Evolutionary conservation across 2,113 vertebrate genomes (phyloP), one percentile per base, ranked within the genome.

Genomic region (Misgurnus mizolepis): DNA sequence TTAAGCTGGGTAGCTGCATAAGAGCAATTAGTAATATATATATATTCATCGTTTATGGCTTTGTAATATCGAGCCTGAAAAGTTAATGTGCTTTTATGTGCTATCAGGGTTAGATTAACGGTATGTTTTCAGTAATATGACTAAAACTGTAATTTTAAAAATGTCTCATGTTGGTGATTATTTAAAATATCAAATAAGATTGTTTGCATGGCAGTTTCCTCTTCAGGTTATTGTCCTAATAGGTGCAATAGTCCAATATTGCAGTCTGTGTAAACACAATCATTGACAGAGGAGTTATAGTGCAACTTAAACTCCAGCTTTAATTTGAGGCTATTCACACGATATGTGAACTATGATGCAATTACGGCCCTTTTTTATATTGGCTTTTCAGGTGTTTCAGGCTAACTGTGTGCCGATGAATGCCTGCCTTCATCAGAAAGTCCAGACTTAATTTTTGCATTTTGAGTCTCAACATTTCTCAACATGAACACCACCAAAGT

Each of bases 321-420:
- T 64, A 64, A 75, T 75, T 75, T 64, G 43, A 75, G 73, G 58
- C 55, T 64, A 75, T 75, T 75, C 49, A 49, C 61, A 64, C 58
- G 49, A 64, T 64, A 43, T 64, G 40, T 41, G 73, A 75, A 50
- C 73, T 49, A 64, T 75, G 58, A 15, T 4, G 43, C 73, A 61
- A 62, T 75, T 75, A 75, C 58, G 3, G 58, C 41, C 58, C 45
- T 74, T 74, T 41, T 61, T 47, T 75, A 61, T 58, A 61, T 61
- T 47, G 71, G 71, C 55, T 61, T 56, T 47, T 74, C 41, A 61
- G 71, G 55, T 74, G 43, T 56, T 22, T 41, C 40, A 56, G n/a
- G 11, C 53, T 22, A 22, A 22, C 22, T n/a, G 39, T 45, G 40
- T 50, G 50, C 60, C 27, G 27, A 1, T 1, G 27, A 34, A 18